Percentiles rank a stretch among this genome's conserved stretches.
These are phyloP conservation scores for Drosophila sp. DNA, from an alignment of 1,140 invertebrate species.

Conservation along the genomic window DNA sequence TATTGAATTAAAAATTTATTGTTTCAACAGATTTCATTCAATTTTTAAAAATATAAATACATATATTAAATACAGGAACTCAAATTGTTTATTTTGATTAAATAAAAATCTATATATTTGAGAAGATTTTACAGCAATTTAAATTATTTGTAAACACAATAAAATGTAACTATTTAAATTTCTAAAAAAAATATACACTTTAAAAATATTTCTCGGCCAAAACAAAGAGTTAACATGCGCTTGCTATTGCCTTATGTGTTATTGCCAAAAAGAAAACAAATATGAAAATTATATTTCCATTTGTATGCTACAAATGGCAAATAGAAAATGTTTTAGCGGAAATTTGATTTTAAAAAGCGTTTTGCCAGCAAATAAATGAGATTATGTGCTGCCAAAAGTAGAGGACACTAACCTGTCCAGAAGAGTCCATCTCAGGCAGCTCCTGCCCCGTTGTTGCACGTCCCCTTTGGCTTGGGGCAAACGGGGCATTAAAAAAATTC, in stretches of 20 bases:
- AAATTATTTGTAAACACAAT: no score
- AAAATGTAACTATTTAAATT: no score
- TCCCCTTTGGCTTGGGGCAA: conserved; percentile 57
- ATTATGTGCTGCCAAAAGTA: conserved; percentile 82
- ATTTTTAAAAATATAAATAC: no score
- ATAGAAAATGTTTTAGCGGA: conserved; percentile 81
- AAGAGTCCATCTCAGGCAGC: conserved; percentile 2
- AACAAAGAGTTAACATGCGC: not conserved
- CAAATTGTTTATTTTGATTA: no score
- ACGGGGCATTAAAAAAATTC: conserved; percentile 81
- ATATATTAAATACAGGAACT: no score
- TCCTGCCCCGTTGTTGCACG: not conserved
- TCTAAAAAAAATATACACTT: not conserved
- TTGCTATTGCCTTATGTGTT: not conserved
- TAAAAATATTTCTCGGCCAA: not conserved
- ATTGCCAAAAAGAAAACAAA: not conserved
- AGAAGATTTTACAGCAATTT: no score
- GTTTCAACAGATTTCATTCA: no score
- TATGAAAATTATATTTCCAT: conserved; percentile 54
- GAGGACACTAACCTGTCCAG: conserved; percentile 62
- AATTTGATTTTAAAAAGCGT: conserved; percentile 84
- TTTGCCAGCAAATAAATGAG: conserved; percentile 82
- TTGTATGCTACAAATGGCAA: conserved; percentile 64
- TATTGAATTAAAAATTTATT: no score
- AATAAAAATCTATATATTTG: no score